phyloP scores from a whole-genome alignment of 2,797 vertebrate genomes.

The Geotrypetes seraphini region DNA sequence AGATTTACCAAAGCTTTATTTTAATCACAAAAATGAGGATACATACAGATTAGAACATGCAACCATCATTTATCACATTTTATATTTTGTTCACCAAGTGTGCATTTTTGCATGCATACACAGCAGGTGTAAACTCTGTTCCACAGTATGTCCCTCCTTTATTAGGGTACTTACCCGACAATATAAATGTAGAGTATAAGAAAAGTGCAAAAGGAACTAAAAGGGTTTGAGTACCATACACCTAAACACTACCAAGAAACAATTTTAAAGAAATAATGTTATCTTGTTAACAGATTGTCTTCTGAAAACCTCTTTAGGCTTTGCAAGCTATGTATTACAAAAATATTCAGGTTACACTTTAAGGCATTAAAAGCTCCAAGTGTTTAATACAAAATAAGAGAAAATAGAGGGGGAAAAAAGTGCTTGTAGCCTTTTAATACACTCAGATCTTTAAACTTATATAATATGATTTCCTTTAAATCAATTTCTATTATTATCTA shows the following conservation, averaged over 20 bases:
- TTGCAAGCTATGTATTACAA: no score
- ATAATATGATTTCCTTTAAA: no score
- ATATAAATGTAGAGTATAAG: slow-evolving; percentile 37
- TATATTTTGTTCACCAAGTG: slow-evolving; percentile 14
- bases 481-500: no score
- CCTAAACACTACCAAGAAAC: slow-evolving; percentile 12
- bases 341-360: no score
- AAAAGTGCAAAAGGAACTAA: slow-evolving; percentile 53
- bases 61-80: slow-evolving; percentile 25
- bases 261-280: slow-evolving; percentile 32
- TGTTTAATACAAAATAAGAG: no score
- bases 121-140: slow-evolving; percentile 21
- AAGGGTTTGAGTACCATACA: slow-evolving; percentile 29
- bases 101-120: slow-evolving; percentile 15
- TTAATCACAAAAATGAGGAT: slow-evolving; percentile 52
- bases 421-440: no score
- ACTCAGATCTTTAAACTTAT: no score
- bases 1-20: slow-evolving; percentile 63
- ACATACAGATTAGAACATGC: slow-evolving; percentile 50
- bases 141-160: slow-evolving; percentile 4
- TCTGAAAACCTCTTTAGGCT: no score
- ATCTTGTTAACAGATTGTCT: slow-evolving; percentile 49
- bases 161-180: slow-evolving; percentile 23
- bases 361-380: no score
- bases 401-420: no score